Evolutionary conservation across 2,888 invertebrate genomes (phyloP).

Genomic region (Stegophylla sp.): DNA sequence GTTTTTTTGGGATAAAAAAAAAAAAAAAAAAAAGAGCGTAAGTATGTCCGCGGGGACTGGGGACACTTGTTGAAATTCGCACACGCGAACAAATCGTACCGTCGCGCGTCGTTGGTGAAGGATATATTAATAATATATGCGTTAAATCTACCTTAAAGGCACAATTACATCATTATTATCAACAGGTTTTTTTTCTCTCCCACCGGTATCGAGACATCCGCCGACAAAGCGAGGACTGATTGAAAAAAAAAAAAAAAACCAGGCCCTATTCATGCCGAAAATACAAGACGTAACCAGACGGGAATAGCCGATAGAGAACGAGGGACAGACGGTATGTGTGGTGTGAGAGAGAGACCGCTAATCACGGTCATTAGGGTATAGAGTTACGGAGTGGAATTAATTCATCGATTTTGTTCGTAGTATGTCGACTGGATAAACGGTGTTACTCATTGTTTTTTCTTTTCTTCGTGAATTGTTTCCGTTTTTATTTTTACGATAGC

Average conservation of each 20-base stretch:
- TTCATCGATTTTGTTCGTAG: slow-evolving; percentile 27
- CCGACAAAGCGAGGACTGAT: slow-evolving; percentile 32
- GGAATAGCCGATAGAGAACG: too few relatives aligned
- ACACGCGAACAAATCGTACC: neutral
- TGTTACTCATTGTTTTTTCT: neutral
- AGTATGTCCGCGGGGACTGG: neutral
- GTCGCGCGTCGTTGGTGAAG: neutral
- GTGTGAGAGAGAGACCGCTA: neutral
- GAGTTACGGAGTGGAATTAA: slow-evolving; percentile 16
- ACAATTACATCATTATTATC: slow-evolving; percentile 18
- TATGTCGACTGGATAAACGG: slow-evolving; percentile 8
- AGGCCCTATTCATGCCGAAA: neutral
- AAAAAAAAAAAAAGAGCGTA: neutral
- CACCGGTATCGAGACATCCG: neutral
- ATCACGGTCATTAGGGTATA: slow-evolving; percentile 28
- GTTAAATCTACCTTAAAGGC: neutral
- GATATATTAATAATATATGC: neutral
- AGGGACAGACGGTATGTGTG: neutral
- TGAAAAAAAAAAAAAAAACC: neutral
- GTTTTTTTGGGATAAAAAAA: neutral
- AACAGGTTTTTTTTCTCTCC: slow-evolving; percentile 4
- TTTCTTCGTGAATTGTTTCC: neutral
- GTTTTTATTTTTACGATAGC: neutral
- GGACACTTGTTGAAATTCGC: neutral
- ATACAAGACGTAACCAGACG: neutral